Percentiles rank a stretch among this genome's conserved stretches.
phyloP scores from a whole-genome alignment of 2,888 invertebrate genomes.

The Zootermopsis nevadensis region DNA sequence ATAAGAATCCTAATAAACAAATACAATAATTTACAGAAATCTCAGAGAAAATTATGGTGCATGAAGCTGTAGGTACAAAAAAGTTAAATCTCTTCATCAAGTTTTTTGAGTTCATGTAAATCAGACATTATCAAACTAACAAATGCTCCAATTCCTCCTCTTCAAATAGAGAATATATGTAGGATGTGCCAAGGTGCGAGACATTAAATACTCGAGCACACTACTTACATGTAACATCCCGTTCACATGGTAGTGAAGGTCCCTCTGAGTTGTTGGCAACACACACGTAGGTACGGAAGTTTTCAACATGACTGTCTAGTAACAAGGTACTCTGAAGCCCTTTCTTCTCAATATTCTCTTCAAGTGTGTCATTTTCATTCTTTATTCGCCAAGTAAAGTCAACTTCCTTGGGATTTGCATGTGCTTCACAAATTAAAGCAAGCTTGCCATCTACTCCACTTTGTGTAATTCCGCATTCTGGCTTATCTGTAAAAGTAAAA shows the following conservation, averaged over 20 bases:
- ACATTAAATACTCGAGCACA: background rate
- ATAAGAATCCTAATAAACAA: no score
- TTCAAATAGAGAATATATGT: background rate
- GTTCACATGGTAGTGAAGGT: constrained; percentile 66
- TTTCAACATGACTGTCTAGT: constrained; percentile 71
- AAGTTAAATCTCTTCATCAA: no score
- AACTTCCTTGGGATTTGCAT: constrained; percentile 82
- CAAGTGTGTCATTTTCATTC: constrained; percentile 82
- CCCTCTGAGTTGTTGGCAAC: constrained; percentile 88
- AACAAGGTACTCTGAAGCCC: constrained; percentile 72
- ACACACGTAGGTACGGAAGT: constrained; percentile 84
- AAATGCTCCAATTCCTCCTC: background rate
- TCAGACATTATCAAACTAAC: no score
- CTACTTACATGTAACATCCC: constrained; percentile 66
- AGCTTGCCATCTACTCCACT: constrained; percentile 78
- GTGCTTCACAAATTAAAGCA: constrained; percentile 82
- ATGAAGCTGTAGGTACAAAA: no score
- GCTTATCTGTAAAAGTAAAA: constrained; percentile 73
- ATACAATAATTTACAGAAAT: no score
- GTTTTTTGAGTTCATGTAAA: no score
- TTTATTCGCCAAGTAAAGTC: constrained; percentile 87
- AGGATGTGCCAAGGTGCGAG: background rate
- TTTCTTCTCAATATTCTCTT: constrained; percentile 68
- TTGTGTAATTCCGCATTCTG: constrained; percentile 84
- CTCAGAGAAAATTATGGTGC: no score